Percentiles rank a stretch among this genome's conserved stretches.
Conservation (phyloP, 35 echinoderm and acorn worm genomes). For the Nesometra sesokonis region DNA sequence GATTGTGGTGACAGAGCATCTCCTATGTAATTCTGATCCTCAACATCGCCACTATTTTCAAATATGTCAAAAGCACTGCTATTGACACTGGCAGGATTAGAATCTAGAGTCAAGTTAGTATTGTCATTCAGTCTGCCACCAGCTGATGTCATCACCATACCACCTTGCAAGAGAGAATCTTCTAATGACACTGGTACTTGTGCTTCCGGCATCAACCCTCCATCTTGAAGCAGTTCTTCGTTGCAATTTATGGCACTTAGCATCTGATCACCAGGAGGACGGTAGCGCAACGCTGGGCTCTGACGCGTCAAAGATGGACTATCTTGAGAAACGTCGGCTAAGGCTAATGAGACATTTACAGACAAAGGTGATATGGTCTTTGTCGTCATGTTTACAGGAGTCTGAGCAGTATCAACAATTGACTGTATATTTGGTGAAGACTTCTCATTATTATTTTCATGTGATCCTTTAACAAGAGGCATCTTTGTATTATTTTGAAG, state of each 20-base stretch:
- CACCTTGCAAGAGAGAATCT: neutral
- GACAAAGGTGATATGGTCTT: neutral
- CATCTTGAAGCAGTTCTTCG: conserved; percentile 3
- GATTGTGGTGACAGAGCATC: conserved; percentile 8
- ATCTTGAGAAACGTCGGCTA: neutral
- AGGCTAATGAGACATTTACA: neutral
- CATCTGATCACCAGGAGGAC: conserved; percentile 13
- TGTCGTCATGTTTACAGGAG: neutral
- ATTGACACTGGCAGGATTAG: conserved; percentile 12
- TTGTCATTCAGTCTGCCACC: neutral
- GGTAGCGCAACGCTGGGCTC: neutral
- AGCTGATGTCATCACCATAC: neutral
- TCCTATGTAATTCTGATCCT: conserved; percentile 3
- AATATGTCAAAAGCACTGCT: conserved; percentile 1
- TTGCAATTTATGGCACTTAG: conserved; percentile 11
- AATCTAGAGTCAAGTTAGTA: neutral
- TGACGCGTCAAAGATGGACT: neutral
- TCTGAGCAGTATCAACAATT: neutral
- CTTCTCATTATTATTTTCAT: neutral
- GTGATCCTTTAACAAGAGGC: neutral
- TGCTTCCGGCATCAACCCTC: neutral
- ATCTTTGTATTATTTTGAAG: neutral
- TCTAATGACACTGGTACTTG: neutral
- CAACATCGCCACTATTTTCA: conserved; percentile 1
- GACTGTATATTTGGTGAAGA: neutral